Conservation (phyloP, 2,113 vertebrate genomes). For the Ammospiza caudacuta region DNA sequence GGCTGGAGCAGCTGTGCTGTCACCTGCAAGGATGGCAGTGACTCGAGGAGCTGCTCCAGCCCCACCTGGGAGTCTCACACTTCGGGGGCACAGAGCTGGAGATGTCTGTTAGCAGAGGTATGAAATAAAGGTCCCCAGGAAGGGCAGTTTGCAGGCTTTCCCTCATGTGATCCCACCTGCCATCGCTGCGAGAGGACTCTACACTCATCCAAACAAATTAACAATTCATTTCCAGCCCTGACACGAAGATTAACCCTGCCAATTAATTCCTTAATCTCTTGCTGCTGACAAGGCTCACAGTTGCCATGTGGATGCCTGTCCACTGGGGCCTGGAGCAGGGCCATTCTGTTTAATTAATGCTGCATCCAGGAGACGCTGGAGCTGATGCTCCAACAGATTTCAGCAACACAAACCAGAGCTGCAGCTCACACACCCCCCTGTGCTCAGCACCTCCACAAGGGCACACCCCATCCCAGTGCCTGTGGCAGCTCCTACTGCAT, state of each 20-base stretch:
- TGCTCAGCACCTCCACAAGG: not conserved
- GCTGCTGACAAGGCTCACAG: slow-evolving; percentile 29
- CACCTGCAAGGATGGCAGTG: not conserved
- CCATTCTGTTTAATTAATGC: slow-evolving; percentile 43
- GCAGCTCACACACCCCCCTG: not conserved
- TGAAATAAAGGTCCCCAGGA: not conserved
- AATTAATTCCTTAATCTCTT: slow-evolving; percentile 63
- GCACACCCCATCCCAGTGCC: not conserved
- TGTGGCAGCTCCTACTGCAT: not conserved
- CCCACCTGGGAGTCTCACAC: not conserved
- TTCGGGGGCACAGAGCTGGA: rapidly evolving
- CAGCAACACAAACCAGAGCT: not conserved
- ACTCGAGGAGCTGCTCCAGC: not conserved
- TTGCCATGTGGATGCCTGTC: slow-evolving; percentile 49
- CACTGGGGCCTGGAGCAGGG: not conserved
- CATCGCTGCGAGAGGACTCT: not conserved
- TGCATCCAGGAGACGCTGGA: not conserved
- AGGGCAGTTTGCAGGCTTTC: not conserved
- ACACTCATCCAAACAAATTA: slow-evolving; percentile 47
- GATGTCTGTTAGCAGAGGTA: slow-evolving; percentile 15
- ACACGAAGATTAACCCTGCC: slow-evolving; percentile 63
- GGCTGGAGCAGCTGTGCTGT: not conserved
- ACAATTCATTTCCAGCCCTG: slow-evolving; percentile 48
- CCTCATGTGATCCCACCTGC: slow-evolving; percentile 37
- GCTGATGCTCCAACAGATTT: not conserved